Conservation (phyloP, 37 sponge, comb jelly and placozoan genomes). For the Bolinopsis microptera region DNA sequence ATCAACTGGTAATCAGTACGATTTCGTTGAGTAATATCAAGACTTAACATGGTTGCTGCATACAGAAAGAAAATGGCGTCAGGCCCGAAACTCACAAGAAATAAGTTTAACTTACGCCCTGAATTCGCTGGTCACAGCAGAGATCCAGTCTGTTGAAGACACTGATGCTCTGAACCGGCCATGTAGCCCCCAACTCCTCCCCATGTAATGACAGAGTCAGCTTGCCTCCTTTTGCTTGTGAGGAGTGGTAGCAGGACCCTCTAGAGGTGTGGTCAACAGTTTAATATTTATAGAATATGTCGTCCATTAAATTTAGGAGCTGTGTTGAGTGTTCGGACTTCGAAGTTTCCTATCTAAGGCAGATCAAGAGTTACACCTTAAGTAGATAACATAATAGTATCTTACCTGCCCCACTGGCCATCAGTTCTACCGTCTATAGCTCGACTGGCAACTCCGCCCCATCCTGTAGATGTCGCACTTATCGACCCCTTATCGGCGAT, state of each 20-base stretch:
- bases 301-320: too few species aligned
- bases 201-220: background rate
- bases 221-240: background rate
- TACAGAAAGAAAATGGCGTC: too few species aligned
- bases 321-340: background rate
- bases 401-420: background rate
- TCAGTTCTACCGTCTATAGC: background rate
- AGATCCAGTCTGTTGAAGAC: background rate
- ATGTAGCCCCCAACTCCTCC: background rate
- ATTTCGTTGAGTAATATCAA: too few species aligned
- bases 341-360: background rate
- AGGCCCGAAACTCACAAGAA: too few species aligned
- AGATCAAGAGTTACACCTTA: background rate
- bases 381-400: too few species aligned
- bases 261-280: background rate
- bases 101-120: slow-evolving; percentile 4
- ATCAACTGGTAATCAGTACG: too few species aligned
- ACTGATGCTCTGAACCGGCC: background rate
- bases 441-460: background rate
- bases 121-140: background rate
- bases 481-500: background rate
- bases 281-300: too few species aligned
- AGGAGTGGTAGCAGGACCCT: background rate
- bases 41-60: too few species aligned
- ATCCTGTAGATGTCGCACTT: background rate